Evolutionary conservation across 37 sponge, comb jelly and placozoan genomes (phyloP), one percentile per base, ranked within the genome.

Genomic region (Lycopodina hypogea): DNA sequence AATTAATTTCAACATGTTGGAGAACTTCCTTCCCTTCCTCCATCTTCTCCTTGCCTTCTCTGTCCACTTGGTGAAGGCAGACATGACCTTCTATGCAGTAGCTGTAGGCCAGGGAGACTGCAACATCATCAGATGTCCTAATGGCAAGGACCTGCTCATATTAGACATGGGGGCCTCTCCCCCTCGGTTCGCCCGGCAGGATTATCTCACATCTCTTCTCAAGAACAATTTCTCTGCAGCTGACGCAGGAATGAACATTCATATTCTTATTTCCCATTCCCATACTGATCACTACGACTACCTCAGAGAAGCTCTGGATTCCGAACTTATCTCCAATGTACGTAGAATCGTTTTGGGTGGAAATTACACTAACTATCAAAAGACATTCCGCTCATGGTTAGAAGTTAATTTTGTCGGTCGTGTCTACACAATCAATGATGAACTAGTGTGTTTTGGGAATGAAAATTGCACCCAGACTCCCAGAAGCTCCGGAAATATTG

Each of bases 81-180:
- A 70, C 45, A 70, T 70, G 45, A 42, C 70, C 24, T 70, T 86
- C 17, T 79, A 86, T 36, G 86, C 80, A 1, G 41, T 86, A 6
- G 79, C 81, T 17, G 81, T 86, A 0, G 86, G 86, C 0, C 80
- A 86, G n/a, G 86, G 86, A 42, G 86, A 86, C 38, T 50, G 66
- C 24, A 72, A 28, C 42, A 74, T 86, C 24, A 86, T 86, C 37
- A 74, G 65, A 33, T 86, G 86, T 50, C 86, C 86, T 1, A 77
- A 79, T 22, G 69, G 80, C 12, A 29, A 68, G 42, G 86, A 86
- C 42, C 59, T 86, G 22, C 8, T 80, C 0, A 64, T 86, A 15
- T 42, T 86, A 7, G 86, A 86, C 69, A 66, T 79, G 81, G 86
- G 86, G 19, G 69, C 73, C 32, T 71, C 41, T 3, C 41, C 40